Base-by-base conservation (phyloP, 2,797 vertebrate species). In the Myripristis murdjan region DNA sequence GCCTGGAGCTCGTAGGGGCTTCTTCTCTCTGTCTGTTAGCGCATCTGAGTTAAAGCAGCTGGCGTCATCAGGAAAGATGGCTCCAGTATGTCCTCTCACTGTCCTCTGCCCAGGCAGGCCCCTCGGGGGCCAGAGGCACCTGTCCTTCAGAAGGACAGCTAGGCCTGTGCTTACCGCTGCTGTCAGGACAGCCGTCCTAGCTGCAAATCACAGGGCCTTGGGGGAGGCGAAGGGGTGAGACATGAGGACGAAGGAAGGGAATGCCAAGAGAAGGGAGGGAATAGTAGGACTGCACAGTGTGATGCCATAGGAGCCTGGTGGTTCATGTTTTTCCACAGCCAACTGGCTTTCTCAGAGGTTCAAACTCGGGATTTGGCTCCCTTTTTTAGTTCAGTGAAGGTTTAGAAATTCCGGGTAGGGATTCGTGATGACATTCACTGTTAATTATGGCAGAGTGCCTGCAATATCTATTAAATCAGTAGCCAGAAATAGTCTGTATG, bases 71-170 rank as follows among this genome's bases (percentile, higher is more conserved):
- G 57, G 49, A 18, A 53, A 49, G 71, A 59, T 4, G 57, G 73
- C 44, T 69, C 20, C 61, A 26, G 63, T 49, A 8, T 69, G 77
- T 80, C 84, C 82, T 82, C 64, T 39, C 28, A 6, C 37, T 28
- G 78, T 77, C 77, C 82, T 65, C 76, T 48, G 64, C 70, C 73
- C 64, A 46, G 56, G 44, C 20, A 31, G 48, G 66, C 62, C 61
- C 71, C 72, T 49, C 0, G 22, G 69, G 71, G 82, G n/a, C 49
- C 55, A 33, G 43, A 64, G 41, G 78, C 69, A 67, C 64, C 87
- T 81, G 85, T 82, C 88, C 86, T 90, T 87, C 86, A 79, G 62
- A 83, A 63, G 77, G 86, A 87, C 71, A 46, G 73, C 62, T 16
- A 51, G 41, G 46, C 68, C 69, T 65, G 46, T 10, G 54, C 61